Evolutionary conservation across 2,113 vertebrate species (phyloP).

Genomic region (Bucco capensis): DNA sequence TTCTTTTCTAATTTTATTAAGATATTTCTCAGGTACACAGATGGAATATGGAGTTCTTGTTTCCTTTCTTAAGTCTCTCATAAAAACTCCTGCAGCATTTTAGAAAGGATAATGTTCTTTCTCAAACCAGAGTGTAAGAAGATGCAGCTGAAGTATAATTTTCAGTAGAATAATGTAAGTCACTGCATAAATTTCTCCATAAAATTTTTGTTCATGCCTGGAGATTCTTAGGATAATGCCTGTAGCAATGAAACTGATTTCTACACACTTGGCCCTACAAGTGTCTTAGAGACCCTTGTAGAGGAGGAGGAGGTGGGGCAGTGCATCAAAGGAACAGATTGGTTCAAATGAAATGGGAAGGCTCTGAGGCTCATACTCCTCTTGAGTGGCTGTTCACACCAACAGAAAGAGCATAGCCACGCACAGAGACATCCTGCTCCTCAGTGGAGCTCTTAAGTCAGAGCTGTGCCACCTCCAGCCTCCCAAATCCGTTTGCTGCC

Average conservation of each 20-base stretch:
- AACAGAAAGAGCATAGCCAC: rapidly evolving
- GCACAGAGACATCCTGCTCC: not conserved
- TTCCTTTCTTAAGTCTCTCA: not conserved
- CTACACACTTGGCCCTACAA: not conserved
- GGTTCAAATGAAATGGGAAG: not conserved
- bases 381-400: not conserved
- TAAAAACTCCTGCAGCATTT: not conserved
- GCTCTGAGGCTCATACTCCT: rapidly evolving
- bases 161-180: not conserved
- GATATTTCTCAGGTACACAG: not conserved
- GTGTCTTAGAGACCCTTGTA: not conserved
- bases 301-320: not conserved
- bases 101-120: not conserved
- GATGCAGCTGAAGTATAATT: not conserved
- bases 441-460: not conserved
- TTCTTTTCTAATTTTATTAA: not conserved
- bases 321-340: not conserved
- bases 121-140: not conserved
- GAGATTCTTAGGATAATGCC: not conserved
- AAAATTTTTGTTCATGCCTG: not conserved
- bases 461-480: not conserved
- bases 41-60: not conserved
- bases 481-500: not conserved
- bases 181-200: not conserved
- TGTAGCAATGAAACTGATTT: not conserved